Evolutionary conservation across 2,797 vertebrate species (phyloP).

Genomic region (Eospalax fontanierii): DNA sequence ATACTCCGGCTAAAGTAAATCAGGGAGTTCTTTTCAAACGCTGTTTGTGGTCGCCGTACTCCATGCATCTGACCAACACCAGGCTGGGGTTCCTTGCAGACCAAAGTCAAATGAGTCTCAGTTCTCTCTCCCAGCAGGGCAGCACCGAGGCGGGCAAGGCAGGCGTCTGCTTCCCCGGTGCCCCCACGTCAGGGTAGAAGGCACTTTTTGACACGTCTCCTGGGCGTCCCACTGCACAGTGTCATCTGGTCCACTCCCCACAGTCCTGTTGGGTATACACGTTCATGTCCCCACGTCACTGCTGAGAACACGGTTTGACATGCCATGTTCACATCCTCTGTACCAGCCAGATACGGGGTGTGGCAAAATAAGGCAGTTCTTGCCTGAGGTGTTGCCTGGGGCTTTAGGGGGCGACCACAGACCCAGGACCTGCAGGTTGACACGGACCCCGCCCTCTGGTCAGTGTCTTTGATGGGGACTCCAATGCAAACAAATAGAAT

Average conservation of each 20-base stretch:
- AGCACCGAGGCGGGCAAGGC: fast-evolving
- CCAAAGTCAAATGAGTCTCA: neutral
- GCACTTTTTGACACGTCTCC: fast-evolving
- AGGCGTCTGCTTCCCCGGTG: fast-evolving
- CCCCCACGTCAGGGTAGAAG: fast-evolving
- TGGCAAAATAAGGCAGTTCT: fast-evolving
- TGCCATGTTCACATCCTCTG: neutral
- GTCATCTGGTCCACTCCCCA: neutral
- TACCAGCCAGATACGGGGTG: fast-evolving
- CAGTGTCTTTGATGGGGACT: fast-evolving
- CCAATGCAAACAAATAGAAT: fast-evolving
- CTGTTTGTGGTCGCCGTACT: neutral
- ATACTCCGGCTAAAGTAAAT: neutral
- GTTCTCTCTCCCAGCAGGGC: neutral
- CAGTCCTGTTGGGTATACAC: fast-evolving
- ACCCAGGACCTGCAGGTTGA: fast-evolving
- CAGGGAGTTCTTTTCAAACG: neutral
- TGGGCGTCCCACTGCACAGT: fast-evolving
- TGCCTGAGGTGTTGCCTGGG: neutral
- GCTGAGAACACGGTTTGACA: fast-evolving
- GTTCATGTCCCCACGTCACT: fast-evolving
- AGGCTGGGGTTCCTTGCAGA: no score
- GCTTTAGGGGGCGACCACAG: neutral
- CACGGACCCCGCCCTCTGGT: neutral
- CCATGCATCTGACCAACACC: neutral